Evolutionary conservation across 2,888 invertebrate species (phyloP).

Genomic region (Dasypolia templi): DNA sequence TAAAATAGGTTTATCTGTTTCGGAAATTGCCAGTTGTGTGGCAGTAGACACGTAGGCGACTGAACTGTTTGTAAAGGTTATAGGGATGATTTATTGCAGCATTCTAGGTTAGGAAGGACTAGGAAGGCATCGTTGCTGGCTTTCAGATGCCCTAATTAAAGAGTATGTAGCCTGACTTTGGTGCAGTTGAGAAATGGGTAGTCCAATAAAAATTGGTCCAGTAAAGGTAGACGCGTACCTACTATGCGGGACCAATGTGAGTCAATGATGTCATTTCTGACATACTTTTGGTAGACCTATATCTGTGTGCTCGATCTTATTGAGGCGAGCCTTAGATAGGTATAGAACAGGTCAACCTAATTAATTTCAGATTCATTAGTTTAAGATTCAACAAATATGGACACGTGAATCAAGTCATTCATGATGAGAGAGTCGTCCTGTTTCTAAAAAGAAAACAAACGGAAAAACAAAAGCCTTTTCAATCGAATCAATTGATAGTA

Average conservation of each 20-base stretch:
- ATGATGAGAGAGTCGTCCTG: not conserved
- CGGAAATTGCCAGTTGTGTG: conserved; percentile 16
- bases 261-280: not conserved
- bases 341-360: too few species aligned
- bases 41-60: conserved; percentile 47
- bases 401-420: too few species aligned
- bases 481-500: conserved; percentile 36
- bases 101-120: not conserved
- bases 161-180: too few species aligned
- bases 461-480: conserved; percentile 8
- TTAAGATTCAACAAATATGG: too few species aligned
- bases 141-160: not conserved
- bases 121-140: not conserved
- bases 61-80: conserved; percentile 1
- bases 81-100: conserved; percentile 4
- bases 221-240: too few species aligned
- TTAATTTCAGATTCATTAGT: too few species aligned
- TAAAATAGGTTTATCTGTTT: conserved; percentile 24
- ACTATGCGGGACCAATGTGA: not conserved
- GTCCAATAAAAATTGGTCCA: not conserved
- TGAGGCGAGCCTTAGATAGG: too few species aligned
- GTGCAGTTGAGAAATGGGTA: too few species aligned
- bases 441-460: conserved; percentile 18
- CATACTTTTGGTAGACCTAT: too few species aligned
- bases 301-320: too few species aligned